Evolutionary conservation across 2,888 invertebrate species (phyloP), one percentile per base, ranked within the genome.

Genomic region (Priocnemis perturbator): DNA sequence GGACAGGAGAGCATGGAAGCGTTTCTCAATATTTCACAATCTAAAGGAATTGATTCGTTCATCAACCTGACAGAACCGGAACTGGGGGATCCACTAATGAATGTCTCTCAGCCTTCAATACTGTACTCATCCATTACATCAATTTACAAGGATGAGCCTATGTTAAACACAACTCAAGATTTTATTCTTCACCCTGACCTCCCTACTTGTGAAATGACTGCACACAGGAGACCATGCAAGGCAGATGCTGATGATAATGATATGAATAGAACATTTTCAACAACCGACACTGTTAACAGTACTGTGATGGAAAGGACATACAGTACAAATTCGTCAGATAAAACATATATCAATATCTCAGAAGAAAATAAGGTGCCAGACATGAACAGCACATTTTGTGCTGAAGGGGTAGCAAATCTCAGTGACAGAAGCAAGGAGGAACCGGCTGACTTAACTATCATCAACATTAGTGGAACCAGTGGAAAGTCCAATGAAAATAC

Each of bases 1-100:
- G 87, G 85, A 11, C 86, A 86, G 44, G 85, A 85, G 62, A 88
- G 88, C 65, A 83, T 89, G 74, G 89, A 89, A 70, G 82, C 85
- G 15, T 88, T 89, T 55, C 53, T 87, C 37, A 85, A 88, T 57
- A 77, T 86, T 69, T 85, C 88, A 0, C 82, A 81, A 55, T 86
- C 87, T 0, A 88, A 88, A 59, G 87, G 85, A 66, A 82, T 83
- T 3, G 88, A 86, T 76, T 87, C 88, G 0, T 86, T 89, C 48
- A 84, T 87, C 15, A 87, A 88, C 67, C 78, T 86, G 65, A 79
- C 77, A 7, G 87, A 86, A 53, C 85, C 87, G 9, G 86, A 87
- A 52, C 82, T 88, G 20, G 78, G 65, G 47, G 86, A 87, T 64
- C 60, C 78, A 0, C 14, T 88, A 3, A 88, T 86, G 84, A 87